Base-by-base conservation (phyloP, 2,888 invertebrate genomes). In the Protula sp. region DNA sequence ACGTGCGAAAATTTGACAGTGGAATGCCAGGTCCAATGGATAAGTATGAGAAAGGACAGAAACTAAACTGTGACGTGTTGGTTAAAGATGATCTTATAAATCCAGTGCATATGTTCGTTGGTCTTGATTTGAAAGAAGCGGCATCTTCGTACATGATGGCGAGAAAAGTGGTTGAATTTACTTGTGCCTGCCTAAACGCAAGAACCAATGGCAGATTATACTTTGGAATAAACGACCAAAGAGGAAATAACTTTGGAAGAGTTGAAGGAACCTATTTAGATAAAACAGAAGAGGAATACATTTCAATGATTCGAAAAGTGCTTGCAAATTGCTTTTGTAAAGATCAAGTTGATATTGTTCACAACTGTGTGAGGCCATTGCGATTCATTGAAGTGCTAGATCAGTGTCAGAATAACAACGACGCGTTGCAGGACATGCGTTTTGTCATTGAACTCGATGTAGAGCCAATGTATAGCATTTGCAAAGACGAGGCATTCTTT, bases 191-290 rank as follows among this genome's bases (percentile, higher is more conserved):
- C 48, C 50, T 67, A 58, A 67, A 67, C 51, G 67, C 65, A 19
- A 30, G 61, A 51, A 58, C 64, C 2, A 67, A 67, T 62, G 67
- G 64, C 45, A 65, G 63, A 9, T 51, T 67, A 26, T 63, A 67
- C 51, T 62, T 61, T 58, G 67, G 67, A 26, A 57, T 67, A 51
- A 51, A 26, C 5, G 26, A 51, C 28, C 45, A 55, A 30, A 27
- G n/a, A n/a, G 55, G 24, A 14, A 31, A 31, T 52, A 50, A 52
- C 26, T 14, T 38, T 38, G 45, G 9, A 14, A n/a, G 45, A n/a
- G n/a, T n/a, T n/a, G n/a, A n/a, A n/a, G n/a, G n/a, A n/a, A n/a
- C n/a, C n/a, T n/a, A n/a, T n/a, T n/a, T n/a, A n/a, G n/a, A n/a
- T n/a, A n/a, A n/a, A n/a, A n/a, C n/a, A n/a, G n/a, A n/a, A n/a